These are phyloP conservation scores for Ceratitis capitata DNA, from an alignment of 1,140 invertebrate species.

Conservation along the genomic window DNA sequence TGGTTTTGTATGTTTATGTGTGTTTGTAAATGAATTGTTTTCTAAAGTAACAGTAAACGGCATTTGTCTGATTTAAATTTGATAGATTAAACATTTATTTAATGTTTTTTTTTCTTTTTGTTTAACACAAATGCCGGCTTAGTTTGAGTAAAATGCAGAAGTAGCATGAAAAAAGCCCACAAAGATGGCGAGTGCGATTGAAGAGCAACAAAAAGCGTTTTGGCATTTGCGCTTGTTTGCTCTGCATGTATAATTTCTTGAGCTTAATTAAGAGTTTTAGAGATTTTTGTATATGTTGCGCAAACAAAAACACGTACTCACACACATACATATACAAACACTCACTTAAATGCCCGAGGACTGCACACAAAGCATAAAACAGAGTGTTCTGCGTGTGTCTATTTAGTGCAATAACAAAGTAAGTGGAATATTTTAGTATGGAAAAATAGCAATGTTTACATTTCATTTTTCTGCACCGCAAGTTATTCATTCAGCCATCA, in stretches of 20 bases:
- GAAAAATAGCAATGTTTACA: conserved; percentile 13
- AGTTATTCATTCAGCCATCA: neutral
- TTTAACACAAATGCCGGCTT: neutral
- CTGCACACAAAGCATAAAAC: neutral
- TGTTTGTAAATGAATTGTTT: neutral
- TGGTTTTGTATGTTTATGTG: neutral
- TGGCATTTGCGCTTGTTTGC: neutral
- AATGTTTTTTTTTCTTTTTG: neutral
- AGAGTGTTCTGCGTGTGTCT: neutral
- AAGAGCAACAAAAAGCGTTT: neutral
- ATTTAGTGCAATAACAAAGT: neutral
- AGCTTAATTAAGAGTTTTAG: conserved; percentile 34
- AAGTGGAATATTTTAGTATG: conserved; percentile 27
- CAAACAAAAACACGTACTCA: neutral
- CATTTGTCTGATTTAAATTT: neutral
- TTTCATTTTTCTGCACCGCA: conserved; percentile 25
- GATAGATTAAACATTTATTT: neutral
- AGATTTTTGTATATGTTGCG: neutral
- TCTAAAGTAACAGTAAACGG: neutral
- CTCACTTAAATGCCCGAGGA: neutral
- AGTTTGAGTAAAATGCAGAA: neutral
- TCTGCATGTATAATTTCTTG: conserved; percentile 27
- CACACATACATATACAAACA: neutral
- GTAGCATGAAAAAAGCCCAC: neutral
- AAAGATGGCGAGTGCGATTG: neutral